phyloP scores from a whole-genome alignment of 2,797 vertebrate species.

The Pogonophryne albipinna region DNA sequence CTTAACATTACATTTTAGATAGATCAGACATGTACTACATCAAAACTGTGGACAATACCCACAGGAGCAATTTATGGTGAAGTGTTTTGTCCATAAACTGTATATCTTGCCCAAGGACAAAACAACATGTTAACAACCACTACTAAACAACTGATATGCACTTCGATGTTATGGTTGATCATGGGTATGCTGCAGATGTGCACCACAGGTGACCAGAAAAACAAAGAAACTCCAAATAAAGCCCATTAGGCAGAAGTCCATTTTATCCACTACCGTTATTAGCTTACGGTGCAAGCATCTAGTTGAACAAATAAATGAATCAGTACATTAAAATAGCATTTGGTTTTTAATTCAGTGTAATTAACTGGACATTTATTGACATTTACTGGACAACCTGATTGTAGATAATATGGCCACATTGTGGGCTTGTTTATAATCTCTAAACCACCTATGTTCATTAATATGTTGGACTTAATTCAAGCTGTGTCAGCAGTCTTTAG shows the following conservation, averaged over 20 bases:
- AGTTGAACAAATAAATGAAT: constrained; percentile 3
- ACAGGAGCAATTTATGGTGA: no score
- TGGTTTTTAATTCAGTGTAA: neutral
- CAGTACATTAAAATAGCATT: neutral
- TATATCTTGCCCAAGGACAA: no score
- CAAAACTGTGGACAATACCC: no score
- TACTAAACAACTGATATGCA: no score
- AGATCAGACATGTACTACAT: no score
- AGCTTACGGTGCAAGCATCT: neutral
- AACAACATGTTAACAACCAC: no score
- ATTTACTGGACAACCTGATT: no score
- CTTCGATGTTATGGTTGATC: no score
- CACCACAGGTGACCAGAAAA: neutral
- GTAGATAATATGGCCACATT: neutral
- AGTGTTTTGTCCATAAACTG: no score
- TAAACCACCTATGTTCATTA: neutral
- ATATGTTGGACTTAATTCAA: neutral
- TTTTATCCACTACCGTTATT: constrained; percentile 8
- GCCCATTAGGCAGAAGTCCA: neutral
- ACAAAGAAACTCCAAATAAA: neutral
- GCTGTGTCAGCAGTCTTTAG: neutral
- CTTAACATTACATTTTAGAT: no score
- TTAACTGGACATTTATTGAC: neutral
- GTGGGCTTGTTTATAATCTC: neutral
- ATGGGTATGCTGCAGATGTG: neutral